These are phyloP conservation scores for Platorchestia sp. DNA, from an alignment of 1,140 invertebrate species.

Conservation along the genomic window DNA sequence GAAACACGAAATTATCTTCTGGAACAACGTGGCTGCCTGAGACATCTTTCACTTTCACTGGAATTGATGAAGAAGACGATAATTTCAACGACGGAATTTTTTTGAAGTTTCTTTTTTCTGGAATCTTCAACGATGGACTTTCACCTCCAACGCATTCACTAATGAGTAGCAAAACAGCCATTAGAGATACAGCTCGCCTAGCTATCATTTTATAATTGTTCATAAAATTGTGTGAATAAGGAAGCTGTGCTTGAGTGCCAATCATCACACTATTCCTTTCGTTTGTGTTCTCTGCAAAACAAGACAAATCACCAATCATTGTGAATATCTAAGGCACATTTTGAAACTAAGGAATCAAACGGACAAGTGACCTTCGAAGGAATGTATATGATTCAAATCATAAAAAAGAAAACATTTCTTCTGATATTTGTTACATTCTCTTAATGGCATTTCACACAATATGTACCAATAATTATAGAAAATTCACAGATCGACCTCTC, in stretches of 20 bases:
- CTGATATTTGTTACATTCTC: too few relatives aligned
- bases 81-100: neutral
- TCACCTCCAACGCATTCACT: neutral
- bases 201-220: neutral
- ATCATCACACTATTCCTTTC: neutral
- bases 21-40: neutral
- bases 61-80: neutral
- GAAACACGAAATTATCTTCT: conserved; percentile 24
- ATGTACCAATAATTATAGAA: neutral
- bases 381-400: too few relatives aligned
- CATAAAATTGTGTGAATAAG: neutral
- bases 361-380: too few relatives aligned
- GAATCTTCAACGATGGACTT: neutral
- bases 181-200: neutral
- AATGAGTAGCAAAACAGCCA: neutral
- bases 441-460: neutral
- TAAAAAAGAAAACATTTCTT: too few relatives aligned
- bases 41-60: neutral
- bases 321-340: neutral
- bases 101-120: neutral
- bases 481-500: too few relatives aligned
- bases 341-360: neutral
- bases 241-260: neutral
- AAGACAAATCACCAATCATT: neutral
- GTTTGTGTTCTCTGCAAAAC: neutral